Evolutionary conservation across 2,113 vertebrate species (phyloP).

Genomic region (Oncorhynchus masou): DNA sequence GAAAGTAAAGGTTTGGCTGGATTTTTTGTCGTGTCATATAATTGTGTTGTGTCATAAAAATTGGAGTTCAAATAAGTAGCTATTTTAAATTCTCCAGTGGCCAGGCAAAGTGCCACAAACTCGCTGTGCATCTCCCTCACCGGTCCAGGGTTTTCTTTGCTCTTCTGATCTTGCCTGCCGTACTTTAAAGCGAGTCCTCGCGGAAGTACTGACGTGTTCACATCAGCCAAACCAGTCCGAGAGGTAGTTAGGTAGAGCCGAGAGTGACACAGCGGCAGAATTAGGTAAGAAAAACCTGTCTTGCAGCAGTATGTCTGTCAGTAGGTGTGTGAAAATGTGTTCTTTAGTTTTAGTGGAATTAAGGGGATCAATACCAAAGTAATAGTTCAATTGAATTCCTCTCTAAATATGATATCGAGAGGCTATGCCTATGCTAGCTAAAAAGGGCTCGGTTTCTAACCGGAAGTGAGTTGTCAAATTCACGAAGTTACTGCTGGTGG

Average conservation of each 20-base stretch:
- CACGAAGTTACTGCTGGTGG: constrained; percentile 35
- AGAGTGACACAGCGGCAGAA: constrained; percentile 75
- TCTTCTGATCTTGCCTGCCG: constrained; percentile 56
- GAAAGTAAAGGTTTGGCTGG: too few species aligned
- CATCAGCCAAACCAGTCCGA: constrained; percentile 52
- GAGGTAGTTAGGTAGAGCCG: constrained; percentile 62
- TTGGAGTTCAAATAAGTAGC: too few species aligned
- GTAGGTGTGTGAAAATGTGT: neutral
- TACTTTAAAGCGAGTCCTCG: constrained; percentile 20
- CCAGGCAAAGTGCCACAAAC: neutral
- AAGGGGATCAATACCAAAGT: neutral
- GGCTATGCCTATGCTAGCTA: constrained; percentile 19
- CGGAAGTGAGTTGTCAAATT: constrained; percentile 81
- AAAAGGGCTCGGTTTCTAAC: constrained; percentile 17
- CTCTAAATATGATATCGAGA: neutral
- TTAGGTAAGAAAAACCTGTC: constrained; percentile 66
- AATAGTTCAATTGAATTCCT: neutral
- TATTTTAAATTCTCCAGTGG: too few species aligned
- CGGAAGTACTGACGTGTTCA: constrained; percentile 79
- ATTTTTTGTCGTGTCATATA: too few species aligned
- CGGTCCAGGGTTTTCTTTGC: constrained; percentile 34
- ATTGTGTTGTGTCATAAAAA: too few species aligned
- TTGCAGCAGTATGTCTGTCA: constrained; percentile 21
- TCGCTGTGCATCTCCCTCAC: neutral
- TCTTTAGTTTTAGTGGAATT: neutral